A percentile compares a stretch with the other conserved stretches of the same genome.
phyloP scores from a whole-genome alignment of 2,113 vertebrate genomes.

The Macquaria ambigua region DNA sequence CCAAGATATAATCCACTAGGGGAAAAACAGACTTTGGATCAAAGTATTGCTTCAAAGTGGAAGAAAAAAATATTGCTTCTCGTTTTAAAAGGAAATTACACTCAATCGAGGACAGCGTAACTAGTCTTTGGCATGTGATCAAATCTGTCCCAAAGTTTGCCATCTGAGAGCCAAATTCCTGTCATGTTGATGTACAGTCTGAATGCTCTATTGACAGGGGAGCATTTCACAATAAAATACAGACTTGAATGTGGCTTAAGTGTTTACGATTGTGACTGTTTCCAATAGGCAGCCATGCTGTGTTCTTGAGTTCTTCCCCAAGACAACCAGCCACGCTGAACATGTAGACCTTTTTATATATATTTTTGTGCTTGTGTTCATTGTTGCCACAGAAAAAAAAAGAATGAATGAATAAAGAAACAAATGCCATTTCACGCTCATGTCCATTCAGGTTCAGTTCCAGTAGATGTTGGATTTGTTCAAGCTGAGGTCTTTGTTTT shows the following conservation, averaged over 20 bases:
- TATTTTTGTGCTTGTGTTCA: neutral
- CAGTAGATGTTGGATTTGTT: neutral
- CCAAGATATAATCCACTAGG: slow-evolving; percentile 24
- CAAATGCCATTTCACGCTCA: neutral
- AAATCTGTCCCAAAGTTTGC: neutral
- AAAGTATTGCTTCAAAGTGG: neutral
- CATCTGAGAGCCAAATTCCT: neutral
- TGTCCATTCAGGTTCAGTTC: neutral
- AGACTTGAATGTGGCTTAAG: neutral
- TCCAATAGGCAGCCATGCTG: neutral
- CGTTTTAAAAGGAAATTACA: slow-evolving; percentile 5
- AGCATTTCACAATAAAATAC: slow-evolving; percentile 11
- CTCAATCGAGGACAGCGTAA: neutral
- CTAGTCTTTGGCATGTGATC: slow-evolving; percentile 3
- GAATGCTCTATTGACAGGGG: neutral
- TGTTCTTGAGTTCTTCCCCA: neutral
- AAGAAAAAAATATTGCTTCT: slow-evolving; percentile 1
- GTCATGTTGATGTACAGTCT: neutral
- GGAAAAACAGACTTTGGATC: neutral
- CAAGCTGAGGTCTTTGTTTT: no score
- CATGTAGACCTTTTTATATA: neutral
- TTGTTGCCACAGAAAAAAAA: neutral
- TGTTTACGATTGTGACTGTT: neutral
- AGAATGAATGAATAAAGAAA: neutral
- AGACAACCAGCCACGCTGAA: neutral